Evolutionary conservation across 1,140 invertebrate genomes (phyloP), one percentile per base, ranked within the genome.

Genomic region (Pogonomyrmex barbatus): DNA sequence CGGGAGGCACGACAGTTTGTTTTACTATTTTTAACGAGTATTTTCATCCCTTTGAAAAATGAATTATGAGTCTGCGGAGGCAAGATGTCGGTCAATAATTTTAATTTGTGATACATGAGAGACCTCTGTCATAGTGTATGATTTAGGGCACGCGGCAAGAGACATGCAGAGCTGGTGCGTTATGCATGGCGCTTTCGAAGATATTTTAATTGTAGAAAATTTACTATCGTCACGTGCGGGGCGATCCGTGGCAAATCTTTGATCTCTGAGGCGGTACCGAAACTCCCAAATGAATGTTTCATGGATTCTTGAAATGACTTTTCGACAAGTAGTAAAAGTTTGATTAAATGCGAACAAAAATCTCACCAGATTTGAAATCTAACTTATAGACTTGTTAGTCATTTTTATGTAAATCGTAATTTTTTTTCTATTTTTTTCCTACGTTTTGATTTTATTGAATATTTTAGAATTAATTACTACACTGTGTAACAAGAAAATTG

Each of bases 121-220:
- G 60, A 79, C 73, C 39, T 36, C 67, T 67, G 71, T 30, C 58
- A 47, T 10, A 14, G 50, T 8, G 45, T 58, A 17, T 89, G 90
- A 90, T 76, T 91, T 90, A 90, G 52, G 85, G 60, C 45, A 56
- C 14, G 73, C 63, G 33, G 54, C 56, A 50, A 62, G 52, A 17
- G 3, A 45, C 36, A 56, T 24, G 14, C 17, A 65, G 8, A 36
- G 30, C 50, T 45, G 68, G 54, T 45, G 63, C 9, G 24, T 63
- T 39, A 58, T 33, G 70, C 65, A 24, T 24, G 50, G 54, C 82
- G 45, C 14, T 68, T 42, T 30, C 24, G 45, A 89, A 89, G 75
- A 85, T 91, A 91, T 91, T 91, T 91, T 92, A 93, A 92, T 92
- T 92, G 91, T 93, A 84, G 63, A 58, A 89, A 90, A 92, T 90